phyloP scores from a whole-genome alignment of 2,888 invertebrate species.

The Chrysolina oricalcia region DNA sequence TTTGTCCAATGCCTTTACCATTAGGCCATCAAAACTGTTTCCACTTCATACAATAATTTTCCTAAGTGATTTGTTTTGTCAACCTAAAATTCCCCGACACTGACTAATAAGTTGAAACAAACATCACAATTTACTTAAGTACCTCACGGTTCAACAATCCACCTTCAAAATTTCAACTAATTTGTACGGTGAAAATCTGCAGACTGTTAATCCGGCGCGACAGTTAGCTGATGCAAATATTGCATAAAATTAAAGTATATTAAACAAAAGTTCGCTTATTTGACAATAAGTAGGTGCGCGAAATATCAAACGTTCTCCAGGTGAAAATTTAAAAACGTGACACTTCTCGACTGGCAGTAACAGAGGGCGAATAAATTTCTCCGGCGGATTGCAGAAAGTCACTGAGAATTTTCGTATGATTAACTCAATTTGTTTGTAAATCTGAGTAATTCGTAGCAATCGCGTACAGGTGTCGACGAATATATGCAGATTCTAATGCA shows the following conservation, averaged over 20 bases:
- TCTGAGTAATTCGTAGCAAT: slow-evolving; percentile 55
- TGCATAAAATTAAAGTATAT: slow-evolving; percentile 44
- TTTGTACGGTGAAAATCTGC: slow-evolving; percentile 11
- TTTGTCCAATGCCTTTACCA: too few species aligned
- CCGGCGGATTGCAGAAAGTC: slow-evolving; percentile 40
- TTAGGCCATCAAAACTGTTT: too few species aligned
- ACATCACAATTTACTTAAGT: neutral
- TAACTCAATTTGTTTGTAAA: slow-evolving; percentile 65
- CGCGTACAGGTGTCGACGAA: slow-evolving; percentile 59
- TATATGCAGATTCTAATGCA: slow-evolving; percentile 45
- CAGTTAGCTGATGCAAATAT: slow-evolving; percentile 16
- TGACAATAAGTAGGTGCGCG: slow-evolving; percentile 27
- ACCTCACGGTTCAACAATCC: slow-evolving; percentile 4
- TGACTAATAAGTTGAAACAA: neutral
- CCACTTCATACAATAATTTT: too few species aligned
- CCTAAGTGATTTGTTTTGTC: too few species aligned
- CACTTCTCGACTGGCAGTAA: slow-evolving; percentile 22
- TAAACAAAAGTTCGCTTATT: slow-evolving; percentile 40
- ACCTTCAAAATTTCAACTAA: slow-evolving; percentile 7
- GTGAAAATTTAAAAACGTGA: slow-evolving; percentile 39
- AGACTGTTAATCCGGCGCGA: slow-evolving; percentile 9
- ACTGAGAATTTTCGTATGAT: slow-evolving; percentile 63
- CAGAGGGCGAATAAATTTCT: slow-evolving; percentile 35
- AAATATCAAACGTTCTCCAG: slow-evolving; percentile 13
- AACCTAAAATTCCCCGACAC: neutral